Percentiles rank a stretch among this genome's conserved stretches.
Conservation (phyloP, 2,888 invertebrate species). For the Thymelicus acteon region DNA sequence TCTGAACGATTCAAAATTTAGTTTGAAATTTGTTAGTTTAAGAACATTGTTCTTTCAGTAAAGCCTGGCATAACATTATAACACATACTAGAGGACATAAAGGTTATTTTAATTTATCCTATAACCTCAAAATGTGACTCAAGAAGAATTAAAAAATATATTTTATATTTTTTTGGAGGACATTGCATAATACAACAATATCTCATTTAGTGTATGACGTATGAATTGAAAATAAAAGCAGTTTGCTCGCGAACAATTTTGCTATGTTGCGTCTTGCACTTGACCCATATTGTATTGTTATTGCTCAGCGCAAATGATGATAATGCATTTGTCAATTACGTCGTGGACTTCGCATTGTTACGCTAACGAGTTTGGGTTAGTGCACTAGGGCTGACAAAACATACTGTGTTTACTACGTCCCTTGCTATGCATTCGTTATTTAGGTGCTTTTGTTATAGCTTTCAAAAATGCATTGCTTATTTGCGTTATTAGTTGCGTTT, state of each 20-base stretch:
- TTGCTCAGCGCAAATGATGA: constrained; percentile 27
- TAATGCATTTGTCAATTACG: constrained; percentile 33
- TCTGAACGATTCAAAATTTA: too few relatives aligned
- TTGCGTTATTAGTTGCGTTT: too few relatives aligned
- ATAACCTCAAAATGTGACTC: too few relatives aligned
- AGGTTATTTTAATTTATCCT: too few relatives aligned
- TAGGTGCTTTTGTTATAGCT: too few relatives aligned
- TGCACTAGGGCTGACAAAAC: constrained; percentile 12
- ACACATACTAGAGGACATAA: too few relatives aligned
- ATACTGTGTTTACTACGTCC: background rate
- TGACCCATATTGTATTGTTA: constrained; percentile 35
- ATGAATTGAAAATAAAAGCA: constrained; percentile 21
- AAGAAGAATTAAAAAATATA: too few relatives aligned
- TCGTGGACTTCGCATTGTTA: constrained; percentile 26
- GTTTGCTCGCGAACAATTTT: constrained; percentile 26
- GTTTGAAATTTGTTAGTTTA: too few relatives aligned
- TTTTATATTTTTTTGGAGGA: background rate
- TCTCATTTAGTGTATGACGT: background rate
- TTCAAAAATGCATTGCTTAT: too few relatives aligned
- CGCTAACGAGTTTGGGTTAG: constrained; percentile 27
- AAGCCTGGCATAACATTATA: too few relatives aligned
- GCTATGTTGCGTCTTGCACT: constrained; percentile 26
- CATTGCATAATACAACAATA: background rate
- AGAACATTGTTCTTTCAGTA: too few relatives aligned
- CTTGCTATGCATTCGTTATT: too few relatives aligned